Evolutionary conservation across 2,888 invertebrate genomes (phyloP).

Genomic region (Cordylochernes scorpioides): DNA sequence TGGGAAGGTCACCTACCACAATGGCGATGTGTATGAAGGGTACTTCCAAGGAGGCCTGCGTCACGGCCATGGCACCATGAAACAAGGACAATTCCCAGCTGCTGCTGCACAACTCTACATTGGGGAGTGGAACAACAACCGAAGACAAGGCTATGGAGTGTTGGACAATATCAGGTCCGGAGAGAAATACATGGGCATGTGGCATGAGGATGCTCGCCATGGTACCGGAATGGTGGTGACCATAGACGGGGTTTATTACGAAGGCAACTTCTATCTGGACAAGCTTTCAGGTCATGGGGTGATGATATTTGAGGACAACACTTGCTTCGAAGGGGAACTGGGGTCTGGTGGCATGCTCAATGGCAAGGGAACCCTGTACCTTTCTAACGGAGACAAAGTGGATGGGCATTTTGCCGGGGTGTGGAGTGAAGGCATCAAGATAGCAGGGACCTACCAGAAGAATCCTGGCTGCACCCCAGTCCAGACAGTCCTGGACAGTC

Average conservation of each 20-base stretch:
- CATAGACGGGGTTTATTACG: constrained; percentile 66
- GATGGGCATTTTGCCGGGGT: constrained; percentile 44
- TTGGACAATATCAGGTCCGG: constrained; percentile 56
- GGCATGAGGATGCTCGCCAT: constrained; percentile 54
- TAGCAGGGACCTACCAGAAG: constrained; percentile 36
- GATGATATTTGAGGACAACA: constrained; percentile 62
- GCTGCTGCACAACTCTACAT: constrained; percentile 51
- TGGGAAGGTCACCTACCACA: constrained; percentile 42
- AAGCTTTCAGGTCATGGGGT: constrained; percentile 51
- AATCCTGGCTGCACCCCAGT: constrained; percentile 7
- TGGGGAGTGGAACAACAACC: constrained; percentile 57
- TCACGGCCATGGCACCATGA: constrained; percentile 57
- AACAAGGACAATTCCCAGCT: constrained; percentile 46
- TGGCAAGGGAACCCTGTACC: constrained; percentile 48
- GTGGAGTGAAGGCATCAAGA: constrained; percentile 49
- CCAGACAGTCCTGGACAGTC: no score
- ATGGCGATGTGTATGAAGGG: constrained; percentile 58
- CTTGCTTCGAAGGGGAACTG: constrained; percentile 67
- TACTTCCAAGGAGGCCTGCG: constrained; percentile 55
- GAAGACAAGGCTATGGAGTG: constrained; percentile 58
- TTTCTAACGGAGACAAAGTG: constrained; percentile 45
- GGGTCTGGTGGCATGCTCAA: constrained; percentile 42
- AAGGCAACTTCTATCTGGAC: constrained; percentile 55
- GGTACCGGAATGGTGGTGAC: constrained; percentile 65
- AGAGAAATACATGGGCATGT: constrained; percentile 67